Evolutionary conservation across 1,140 invertebrate genomes (phyloP), one percentile per base, ranked within the genome.

Genomic region (Drosophila ironensis): DNA sequence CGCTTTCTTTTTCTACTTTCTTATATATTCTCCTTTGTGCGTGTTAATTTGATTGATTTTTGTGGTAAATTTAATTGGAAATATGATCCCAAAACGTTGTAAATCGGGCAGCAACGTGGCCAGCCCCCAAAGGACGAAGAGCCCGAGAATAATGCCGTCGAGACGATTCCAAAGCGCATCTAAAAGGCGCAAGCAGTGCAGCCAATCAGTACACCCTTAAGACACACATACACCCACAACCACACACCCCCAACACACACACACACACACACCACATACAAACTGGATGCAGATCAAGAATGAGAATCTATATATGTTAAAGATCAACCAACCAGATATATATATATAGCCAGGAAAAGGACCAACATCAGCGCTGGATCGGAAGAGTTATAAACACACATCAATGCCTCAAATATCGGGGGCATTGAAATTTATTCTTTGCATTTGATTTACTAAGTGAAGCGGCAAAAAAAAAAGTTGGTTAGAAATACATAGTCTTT

Each of bases 61-160:
- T 71, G 38, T 73, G 57, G 48, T 19, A 37, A 37, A 37, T 30
- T 8, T n/a, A 9, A 42, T 56, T 41, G 27, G 1, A 30, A 30
- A 30, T 30, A 22, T 19, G 30, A 67, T 44, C 14, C 22, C 19
- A 14, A 25, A 59, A 30, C 51, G 40, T 70, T 28, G 20, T 53
- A 9, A 64, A 44, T 50, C 37, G 33, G 53, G 42, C 71, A 86
- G 82, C 82, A 87, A 66, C 84, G 84, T 59, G 76, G 82, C 47
- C 81, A 87, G 57, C 84, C 86, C 56, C 78, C 86, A 37, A 88
- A 88, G 86, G 84, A 88, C 59, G 84, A 88, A 68, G 84, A 88
- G 64, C 78, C 84, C 69, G 84, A 88, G 59, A 88, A 86, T 56
- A 88, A 87, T 87, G 64, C 86, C 66, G 72, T 76, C 64, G 84